Percentiles rank a stretch among this genome's conserved stretches.
phyloP scores from a whole-genome alignment of 1,140 invertebrate species.

The Oreohelix idahoensis region DNA sequence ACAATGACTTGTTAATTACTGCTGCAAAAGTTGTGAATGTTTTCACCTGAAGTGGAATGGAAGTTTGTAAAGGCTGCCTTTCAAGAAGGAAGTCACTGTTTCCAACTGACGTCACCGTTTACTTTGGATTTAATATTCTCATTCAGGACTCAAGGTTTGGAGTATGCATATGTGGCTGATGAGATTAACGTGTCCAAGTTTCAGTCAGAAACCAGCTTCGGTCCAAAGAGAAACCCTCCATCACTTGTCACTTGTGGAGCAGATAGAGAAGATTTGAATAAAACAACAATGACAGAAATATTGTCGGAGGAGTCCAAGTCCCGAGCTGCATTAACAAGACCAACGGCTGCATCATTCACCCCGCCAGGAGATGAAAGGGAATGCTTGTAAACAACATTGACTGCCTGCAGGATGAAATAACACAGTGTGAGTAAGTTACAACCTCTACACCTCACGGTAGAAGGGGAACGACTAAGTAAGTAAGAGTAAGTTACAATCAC shows the following conservation, averaged over 20 bases:
- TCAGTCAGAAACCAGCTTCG: background rate
- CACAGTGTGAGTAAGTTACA: too few species aligned
- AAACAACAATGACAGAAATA: slow-evolving; percentile 89
- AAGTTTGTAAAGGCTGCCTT: too few species aligned
- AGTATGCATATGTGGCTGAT: background rate
- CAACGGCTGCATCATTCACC: slow-evolving; percentile 75
- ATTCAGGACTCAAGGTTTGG: background rate
- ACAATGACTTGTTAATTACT: too few species aligned
- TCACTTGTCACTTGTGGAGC: background rate
- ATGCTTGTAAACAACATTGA: slow-evolving; percentile 73
- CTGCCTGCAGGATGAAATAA: slow-evolving; percentile 72
- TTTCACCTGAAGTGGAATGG: too few species aligned
- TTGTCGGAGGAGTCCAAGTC: slow-evolving; percentile 87
- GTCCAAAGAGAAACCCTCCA: background rate
- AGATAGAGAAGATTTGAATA: slow-evolving; percentile 76
- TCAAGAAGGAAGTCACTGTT: too few species aligned
- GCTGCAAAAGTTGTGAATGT: too few species aligned
- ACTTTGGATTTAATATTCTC: too few species aligned
- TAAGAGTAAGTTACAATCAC: too few species aligned
- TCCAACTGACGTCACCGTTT: too few species aligned
- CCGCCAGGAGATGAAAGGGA: slow-evolving; percentile 60
- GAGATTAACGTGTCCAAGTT: background rate
- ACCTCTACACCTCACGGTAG: too few species aligned
- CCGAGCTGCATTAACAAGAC: slow-evolving; percentile 83
- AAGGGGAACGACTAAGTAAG: too few species aligned